Percentiles rank a stretch among this genome's conserved stretches.
These are phyloP conservation scores for Neogale vison DNA, from an alignment of 2,113 vertebrate genomes.

Conservation along the genomic window DNA sequence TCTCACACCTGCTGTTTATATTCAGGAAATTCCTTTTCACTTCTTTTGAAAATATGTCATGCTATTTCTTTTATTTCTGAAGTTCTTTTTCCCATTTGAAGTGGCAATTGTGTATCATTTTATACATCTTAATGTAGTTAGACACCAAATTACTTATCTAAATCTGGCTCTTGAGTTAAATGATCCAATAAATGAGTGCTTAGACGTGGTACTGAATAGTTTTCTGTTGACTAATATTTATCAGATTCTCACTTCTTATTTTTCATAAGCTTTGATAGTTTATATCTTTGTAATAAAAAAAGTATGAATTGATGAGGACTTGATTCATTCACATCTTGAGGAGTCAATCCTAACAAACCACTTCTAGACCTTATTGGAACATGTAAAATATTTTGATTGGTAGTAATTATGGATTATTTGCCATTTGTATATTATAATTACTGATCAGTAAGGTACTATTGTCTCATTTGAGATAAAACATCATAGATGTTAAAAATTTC, in stretches of 20 bases:
- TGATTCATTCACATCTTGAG: background rate
- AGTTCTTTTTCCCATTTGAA: conserved; percentile 40
- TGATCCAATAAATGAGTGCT: background rate
- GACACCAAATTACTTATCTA: background rate
- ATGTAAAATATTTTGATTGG: background rate
- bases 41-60: conserved; percentile 16
- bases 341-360: background rate
- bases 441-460: background rate
- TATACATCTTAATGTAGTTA: background rate
- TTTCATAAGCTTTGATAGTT: conserved; percentile 1
- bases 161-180: background rate
- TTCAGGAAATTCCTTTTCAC: conserved; percentile 23
- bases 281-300: background rate
- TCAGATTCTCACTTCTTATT: background rate
- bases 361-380: background rate
- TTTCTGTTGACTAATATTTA: background rate
- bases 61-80: conserved; percentile 24
- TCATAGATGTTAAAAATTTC: background rate
- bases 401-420: background rate
- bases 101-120: background rate
- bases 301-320: background rate
- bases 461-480: background rate
- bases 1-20: background rate
- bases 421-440: conserved; percentile 39
- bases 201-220: background rate